Evolutionary conservation across 2,113 vertebrate genomes (phyloP), one percentile per base, ranked within the genome.

Genomic region (Phalacrocorax carbo): DNA sequence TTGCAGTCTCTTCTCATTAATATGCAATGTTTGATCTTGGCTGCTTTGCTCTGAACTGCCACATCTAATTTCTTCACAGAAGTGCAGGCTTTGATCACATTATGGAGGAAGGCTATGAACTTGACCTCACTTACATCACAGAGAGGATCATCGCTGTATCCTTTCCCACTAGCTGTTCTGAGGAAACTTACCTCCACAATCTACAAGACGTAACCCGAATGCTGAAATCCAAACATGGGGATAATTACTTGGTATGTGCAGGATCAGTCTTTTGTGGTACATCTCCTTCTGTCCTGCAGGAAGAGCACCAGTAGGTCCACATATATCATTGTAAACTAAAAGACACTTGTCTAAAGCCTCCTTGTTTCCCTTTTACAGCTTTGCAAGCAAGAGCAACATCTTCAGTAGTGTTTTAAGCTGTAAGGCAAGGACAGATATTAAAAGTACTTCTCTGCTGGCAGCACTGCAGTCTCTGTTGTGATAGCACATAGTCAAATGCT

Each of bases 161-260:
- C 91, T 99, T 99, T 96, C 99, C 99, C 22, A 93, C 98, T 10
- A 97, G 97, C 27, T 99, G 98, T 97, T 98, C 99, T 1, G 99
- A 99, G 96, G 99, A 99, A 96, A 98, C 98, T 18, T 99, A 99
- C 90, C 95, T 98, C 29, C 98, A 98, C 94, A 98, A 98, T 94
- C 98, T 99, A 25, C 99, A 99, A 90, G 99, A 99, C 90, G 99
- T 99, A 91, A 99, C 99, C 0, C 98, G 97, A 65, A 99, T 99
- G 99, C 99, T 99, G 49, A 99, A 98, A 97, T 99, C 99, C 96
- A 99, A 99, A 96, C 99, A 99, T 23, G 99, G 99, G 1, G 99
- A 99, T 96, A 99, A 99, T 97, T 99, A 99, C 97, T 97, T 99
- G 99, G 99, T 99, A 98, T 94, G 98, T n/a, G 13, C 13, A 38